These are phyloP conservation scores for Aphelinus atriplicis DNA, from an alignment of 1,140 invertebrate genomes.

Conservation along the genomic window DNA sequence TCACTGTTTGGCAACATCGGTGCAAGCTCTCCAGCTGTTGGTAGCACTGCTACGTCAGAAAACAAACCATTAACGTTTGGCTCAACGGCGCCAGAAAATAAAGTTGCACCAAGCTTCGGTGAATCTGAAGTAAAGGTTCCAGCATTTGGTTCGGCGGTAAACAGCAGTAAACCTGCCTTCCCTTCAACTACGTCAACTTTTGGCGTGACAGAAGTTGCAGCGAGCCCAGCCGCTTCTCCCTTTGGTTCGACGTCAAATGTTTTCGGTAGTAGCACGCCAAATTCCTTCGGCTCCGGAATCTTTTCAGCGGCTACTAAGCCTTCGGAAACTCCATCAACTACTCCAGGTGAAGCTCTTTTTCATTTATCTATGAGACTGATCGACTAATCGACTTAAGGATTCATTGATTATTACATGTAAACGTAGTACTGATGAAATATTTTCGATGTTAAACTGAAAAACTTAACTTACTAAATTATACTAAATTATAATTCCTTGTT, in stretches of 20 bases:
- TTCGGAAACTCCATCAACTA: conserved; percentile 33
- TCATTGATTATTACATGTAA: too few relatives aligned
- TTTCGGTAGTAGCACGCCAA: conserved; percentile 4
- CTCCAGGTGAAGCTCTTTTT: conserved; percentile 16
- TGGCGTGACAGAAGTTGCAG: conserved; percentile 17
- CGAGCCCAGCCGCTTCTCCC: background rate
- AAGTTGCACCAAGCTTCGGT: conserved; percentile 25
- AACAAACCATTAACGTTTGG: conserved; percentile 49
- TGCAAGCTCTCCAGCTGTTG: background rate
- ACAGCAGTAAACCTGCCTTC: conserved; percentile 35
- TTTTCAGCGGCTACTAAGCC: conserved; percentile 20
- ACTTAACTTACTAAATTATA: too few relatives aligned
- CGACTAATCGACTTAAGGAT: background rate
- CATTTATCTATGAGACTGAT: background rate
- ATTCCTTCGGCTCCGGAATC: background rate
- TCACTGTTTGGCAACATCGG: conserved; percentile 27
- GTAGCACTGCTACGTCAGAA: conserved; percentile 41
- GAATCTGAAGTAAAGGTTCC: conserved; percentile 39
- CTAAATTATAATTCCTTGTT: background rate
- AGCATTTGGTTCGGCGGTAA: conserved; percentile 38
- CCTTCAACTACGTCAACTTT: conserved; percentile 41
- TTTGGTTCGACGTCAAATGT: conserved; percentile 13
- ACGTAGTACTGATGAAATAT: too few relatives aligned
- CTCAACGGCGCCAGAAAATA: conserved; percentile 42
- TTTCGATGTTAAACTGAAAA: too few relatives aligned